A percentile compares a stretch with the other conserved stretches of the same genome.
These are phyloP conservation scores for Stegodyphus mimosarum DNA, from an alignment of 1,140 invertebrate genomes.

Conservation along the genomic window DNA sequence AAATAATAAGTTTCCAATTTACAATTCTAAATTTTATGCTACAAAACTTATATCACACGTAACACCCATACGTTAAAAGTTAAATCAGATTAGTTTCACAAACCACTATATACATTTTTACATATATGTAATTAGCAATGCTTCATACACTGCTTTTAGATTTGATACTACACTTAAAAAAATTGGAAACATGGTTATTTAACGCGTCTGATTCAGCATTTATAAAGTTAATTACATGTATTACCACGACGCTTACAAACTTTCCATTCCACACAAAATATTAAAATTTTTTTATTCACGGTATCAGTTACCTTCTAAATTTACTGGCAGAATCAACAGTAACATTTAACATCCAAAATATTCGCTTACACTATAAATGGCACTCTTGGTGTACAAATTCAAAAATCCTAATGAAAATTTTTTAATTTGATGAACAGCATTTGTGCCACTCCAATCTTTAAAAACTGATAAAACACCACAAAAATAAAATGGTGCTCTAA, in stretches of 20 bases:
- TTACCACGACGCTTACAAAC: not conserved
- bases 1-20: no score
- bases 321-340: not conserved
- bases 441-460: no score
- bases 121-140: not conserved
- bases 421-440: not conserved
- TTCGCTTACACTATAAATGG: not conserved
- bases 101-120: not conserved
- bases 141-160: not conserved
- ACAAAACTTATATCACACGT: not conserved
- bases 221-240: not conserved
- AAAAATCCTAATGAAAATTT: not conserved
- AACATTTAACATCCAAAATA: not conserved
- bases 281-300: not conserved
- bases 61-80: not conserved
- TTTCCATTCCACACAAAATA: not conserved
- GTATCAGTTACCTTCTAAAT: not conserved
- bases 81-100: not conserved
- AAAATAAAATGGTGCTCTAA: no score
- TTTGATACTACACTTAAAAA: not conserved
- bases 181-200: not conserved
- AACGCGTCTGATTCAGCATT: not conserved
- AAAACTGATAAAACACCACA: no score
- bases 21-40: no score
- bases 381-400: not conserved